Percentiles rank a stretch among this genome's conserved stretches.
These are phyloP conservation scores for Entomyzon cyanotis DNA, from an alignment of 2,113 vertebrate species.

Conservation along the genomic window DNA sequence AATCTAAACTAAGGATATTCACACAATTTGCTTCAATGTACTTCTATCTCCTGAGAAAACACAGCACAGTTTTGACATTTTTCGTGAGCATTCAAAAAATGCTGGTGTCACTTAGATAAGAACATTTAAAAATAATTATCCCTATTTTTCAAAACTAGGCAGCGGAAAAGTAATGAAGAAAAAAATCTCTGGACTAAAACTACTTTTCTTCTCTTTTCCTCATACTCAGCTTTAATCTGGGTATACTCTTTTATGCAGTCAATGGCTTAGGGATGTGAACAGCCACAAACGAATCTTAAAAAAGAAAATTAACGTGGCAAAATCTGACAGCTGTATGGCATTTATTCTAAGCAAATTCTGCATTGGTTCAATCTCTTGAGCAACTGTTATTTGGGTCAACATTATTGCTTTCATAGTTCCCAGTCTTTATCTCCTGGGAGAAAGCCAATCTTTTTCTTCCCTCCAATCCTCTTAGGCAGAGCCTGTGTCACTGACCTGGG, in stretches of 20 bases:
- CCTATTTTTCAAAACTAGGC: not conserved
- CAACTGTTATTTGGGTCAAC: conserved; percentile 18
- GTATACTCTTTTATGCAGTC: conserved; percentile 31
- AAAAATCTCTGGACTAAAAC: not conserved
- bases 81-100: not conserved
- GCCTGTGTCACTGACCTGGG: not conserved
- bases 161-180: not conserved
- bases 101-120: not conserved
- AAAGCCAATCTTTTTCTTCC: conserved; percentile 18
- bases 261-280: conserved; percentile 40
- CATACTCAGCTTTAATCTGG: conserved; percentile 64
- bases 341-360: conserved; percentile 35
- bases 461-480: not conserved
- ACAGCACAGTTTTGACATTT: not conserved
- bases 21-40: not conserved
- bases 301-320: conserved; percentile 39
- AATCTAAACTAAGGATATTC: not conserved
- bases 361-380: not conserved
- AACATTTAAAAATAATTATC: not conserved
- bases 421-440: conserved; percentile 27
- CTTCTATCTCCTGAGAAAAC: not conserved
- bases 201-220: conserved; percentile 26
- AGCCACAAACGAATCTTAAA: conserved; percentile 19
- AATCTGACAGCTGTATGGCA: conserved; percentile 49
- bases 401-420: not conserved